Evolutionary conservation across 2,888 invertebrate species (phyloP).

Genomic region (Lumbricus terrestris): DNA sequence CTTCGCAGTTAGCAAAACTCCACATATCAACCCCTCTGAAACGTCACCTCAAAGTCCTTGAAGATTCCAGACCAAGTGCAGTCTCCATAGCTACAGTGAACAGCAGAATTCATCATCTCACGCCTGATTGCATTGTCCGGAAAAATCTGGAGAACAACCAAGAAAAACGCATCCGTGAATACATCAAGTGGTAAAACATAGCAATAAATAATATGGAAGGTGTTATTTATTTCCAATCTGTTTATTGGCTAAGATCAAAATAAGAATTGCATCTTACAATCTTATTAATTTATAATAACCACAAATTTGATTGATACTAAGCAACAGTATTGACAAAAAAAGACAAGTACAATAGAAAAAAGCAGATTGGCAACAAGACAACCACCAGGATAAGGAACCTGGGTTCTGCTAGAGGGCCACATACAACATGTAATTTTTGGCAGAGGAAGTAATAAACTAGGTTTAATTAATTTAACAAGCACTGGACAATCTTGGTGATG

Average conservation of each 20-base stretch:
- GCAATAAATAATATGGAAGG: neutral
- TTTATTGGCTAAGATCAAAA: neutral
- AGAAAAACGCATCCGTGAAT: neutral
- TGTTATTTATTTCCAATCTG: neutral
- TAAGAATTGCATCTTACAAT: neutral
- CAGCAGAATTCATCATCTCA: conserved; percentile 29
- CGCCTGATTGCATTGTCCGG: conserved; percentile 36
- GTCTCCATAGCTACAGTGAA: conserved; percentile 38
- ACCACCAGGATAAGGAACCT: too few species aligned
- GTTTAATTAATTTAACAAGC: too few species aligned
- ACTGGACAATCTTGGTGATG: too few species aligned
- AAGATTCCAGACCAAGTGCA: conserved; percentile 50
- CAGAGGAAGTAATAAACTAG: too few species aligned
- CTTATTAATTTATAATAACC: too few species aligned
- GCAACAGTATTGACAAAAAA: too few species aligned
- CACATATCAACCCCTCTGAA: neutral
- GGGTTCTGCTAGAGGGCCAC: too few species aligned
- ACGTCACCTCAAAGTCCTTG: conserved; percentile 47
- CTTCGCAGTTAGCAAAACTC: too few species aligned
- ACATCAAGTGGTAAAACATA: neutral
- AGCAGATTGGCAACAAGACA: too few species aligned
- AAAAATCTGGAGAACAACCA: conserved; percentile 24
- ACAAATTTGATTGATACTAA: too few species aligned
- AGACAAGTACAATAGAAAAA: neutral
- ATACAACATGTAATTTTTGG: too few species aligned